A percentile compares a stretch with the other conserved stretches of the same genome.
These are phyloP conservation scores for Lamproptera curius DNA, from an alignment of 2,888 invertebrate genomes.

Conservation along the genomic window DNA sequence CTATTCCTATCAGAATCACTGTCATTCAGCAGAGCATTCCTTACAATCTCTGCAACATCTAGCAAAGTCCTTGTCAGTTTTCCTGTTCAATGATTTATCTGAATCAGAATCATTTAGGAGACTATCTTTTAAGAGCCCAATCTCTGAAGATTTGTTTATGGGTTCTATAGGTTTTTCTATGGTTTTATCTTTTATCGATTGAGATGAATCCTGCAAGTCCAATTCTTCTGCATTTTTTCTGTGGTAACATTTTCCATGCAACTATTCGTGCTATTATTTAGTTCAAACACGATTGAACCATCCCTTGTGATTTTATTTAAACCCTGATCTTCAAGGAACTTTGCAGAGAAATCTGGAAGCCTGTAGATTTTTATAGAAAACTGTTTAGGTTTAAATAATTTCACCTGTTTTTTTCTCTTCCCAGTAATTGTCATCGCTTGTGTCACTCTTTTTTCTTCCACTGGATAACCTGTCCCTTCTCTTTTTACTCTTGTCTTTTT, in stretches of 20 bases:
- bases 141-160: neutral
- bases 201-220: neutral
- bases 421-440: conserved; percentile 33
- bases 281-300: conserved; percentile 34
- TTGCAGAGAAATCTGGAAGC: conserved; percentile 41
- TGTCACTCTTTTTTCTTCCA: conserved; percentile 22
- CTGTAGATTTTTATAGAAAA: conserved; percentile 44
- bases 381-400: conserved; percentile 47
- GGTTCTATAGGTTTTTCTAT: neutral
- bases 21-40: conserved; percentile 29
- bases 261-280: neutral
- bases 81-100: conserved; percentile 25
- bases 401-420: conserved; percentile 43
- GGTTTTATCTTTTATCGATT: neutral
- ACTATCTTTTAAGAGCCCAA: conserved; percentile 27
- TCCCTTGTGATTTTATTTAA: conserved; percentile 45
- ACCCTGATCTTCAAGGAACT: conserved; percentile 40
- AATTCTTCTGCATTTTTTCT: neutral
- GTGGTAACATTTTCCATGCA: neutral
- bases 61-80: conserved; percentile 11
- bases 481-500: conserved; percentile 11
- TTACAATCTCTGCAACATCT: conserved; percentile 22
- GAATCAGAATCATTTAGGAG: conserved; percentile 38
- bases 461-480: conserved; percentile 17
- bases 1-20: conserved; percentile 35